Conservation (phyloP, 2,888 invertebrate genomes). For the Bhutanitis thaidina region DNA sequence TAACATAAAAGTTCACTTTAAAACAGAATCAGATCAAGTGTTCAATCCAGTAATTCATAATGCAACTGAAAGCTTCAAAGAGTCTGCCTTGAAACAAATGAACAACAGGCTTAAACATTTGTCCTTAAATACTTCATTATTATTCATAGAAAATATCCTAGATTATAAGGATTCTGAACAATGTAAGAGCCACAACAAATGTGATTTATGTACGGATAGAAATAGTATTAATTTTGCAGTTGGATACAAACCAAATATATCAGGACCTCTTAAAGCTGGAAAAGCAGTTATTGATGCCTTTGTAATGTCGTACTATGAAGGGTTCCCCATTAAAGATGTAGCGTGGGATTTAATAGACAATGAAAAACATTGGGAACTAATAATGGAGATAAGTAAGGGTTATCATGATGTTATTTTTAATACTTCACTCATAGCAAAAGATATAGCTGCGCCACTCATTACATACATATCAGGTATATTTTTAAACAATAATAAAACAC, state of each 20-base stretch:
- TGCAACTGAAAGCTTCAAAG: constrained; percentile 38
- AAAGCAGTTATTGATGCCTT: constrained; percentile 63
- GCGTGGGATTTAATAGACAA: constrained; percentile 56
- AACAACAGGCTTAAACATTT: constrained; percentile 36
- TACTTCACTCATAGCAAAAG: constrained; percentile 51
- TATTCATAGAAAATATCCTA: constrained; percentile 47
- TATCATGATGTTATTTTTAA: constrained; percentile 64
- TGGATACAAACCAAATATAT: constrained; percentile 49
- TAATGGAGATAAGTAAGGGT: constrained; percentile 44
- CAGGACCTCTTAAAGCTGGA: constrained; percentile 59
- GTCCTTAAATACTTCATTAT: constrained; percentile 44
- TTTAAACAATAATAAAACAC: constrained; percentile 28
- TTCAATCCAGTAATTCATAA: constrained; percentile 62
- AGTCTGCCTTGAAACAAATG: constrained; percentile 48
- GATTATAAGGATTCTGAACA: constrained; percentile 52
- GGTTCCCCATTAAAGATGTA: constrained; percentile 45
- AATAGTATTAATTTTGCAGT: constrained; percentile 40
- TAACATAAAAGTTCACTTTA: constrained; percentile 49
- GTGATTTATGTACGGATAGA: constrained; percentile 45
- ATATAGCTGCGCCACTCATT: constrained; percentile 51
- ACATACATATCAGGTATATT: constrained; percentile 47
- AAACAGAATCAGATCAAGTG: constrained; percentile 43
- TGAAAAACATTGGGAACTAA: constrained; percentile 39
- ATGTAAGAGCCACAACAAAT: constrained; percentile 44
- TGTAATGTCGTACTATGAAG: constrained; percentile 65